Evolutionary conservation across 2,888 invertebrate species (phyloP).

Genomic region (Psylliodes chrysocephalus): DNA sequence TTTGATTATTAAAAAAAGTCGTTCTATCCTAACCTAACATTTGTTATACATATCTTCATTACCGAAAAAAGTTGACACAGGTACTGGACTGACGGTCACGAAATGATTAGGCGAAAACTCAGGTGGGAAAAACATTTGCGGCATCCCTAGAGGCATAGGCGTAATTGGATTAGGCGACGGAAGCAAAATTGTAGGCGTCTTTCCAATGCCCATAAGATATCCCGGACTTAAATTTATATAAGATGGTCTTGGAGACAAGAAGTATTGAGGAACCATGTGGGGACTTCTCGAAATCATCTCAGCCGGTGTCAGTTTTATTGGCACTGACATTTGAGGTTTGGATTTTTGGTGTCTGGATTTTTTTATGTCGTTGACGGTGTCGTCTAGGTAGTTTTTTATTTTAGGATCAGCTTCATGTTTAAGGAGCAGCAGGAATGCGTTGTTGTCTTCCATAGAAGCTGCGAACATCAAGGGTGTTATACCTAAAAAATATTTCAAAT

Average conservation of each 20-base stretch:
- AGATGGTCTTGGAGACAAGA: constrained; percentile 33
- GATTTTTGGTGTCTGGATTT: constrained; percentile 39
- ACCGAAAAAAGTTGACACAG: constrained; percentile 16
- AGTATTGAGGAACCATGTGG: constrained; percentile 30
- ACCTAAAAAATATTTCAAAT: constrained; percentile 49
- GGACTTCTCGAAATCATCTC: constrained; percentile 34
- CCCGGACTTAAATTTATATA: constrained; percentile 7
- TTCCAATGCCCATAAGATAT: constrained; percentile 24
- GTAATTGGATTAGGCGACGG: constrained; percentile 44
- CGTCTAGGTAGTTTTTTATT: constrained; percentile 48
- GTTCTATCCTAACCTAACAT: too few relatives aligned
- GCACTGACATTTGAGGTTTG: background rate
- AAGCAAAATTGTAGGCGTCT: constrained; percentile 36
- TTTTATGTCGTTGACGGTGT: constrained; percentile 50
- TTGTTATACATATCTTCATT: constrained; percentile 1
- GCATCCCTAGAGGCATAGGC: constrained; percentile 34
- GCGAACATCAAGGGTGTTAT: constrained; percentile 60
- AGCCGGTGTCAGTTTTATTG: constrained; percentile 28
- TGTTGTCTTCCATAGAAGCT: constrained; percentile 52
- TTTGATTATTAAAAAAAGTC: too few relatives aligned
- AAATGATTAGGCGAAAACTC: constrained; percentile 46
- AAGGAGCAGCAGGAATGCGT: constrained; percentile 49
- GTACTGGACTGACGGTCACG: constrained; percentile 30
- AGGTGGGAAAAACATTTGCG: constrained; percentile 44
- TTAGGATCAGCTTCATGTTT: constrained; percentile 49